Base-by-base conservation (phyloP, 2,113 vertebrate species). In the Ifrita kowaldi region DNA sequence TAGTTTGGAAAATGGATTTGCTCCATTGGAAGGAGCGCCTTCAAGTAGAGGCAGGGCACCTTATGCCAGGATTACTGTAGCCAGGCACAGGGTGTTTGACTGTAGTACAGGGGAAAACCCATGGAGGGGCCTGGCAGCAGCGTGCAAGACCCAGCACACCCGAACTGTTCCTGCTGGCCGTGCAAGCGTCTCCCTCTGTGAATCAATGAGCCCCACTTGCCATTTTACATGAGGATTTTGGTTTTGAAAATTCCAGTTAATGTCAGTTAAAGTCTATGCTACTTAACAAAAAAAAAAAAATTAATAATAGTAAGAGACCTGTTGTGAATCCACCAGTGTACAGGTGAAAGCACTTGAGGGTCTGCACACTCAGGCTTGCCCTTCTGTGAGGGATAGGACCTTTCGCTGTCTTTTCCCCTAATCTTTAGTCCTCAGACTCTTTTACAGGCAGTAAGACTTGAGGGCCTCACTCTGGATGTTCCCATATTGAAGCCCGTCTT, bases 391-490 rank as follows among this genome's bases (percentile, higher is more conserved):
- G 9, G 9, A 21, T n/a, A 28, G 62, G 21, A 65, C 46, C 35
- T 75, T 87, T 62, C 10, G 28, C 8, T 7, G 20, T 21, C 44
- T n/a, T 75, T 74, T 50, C 12, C 42, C 23, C 9, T 78, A n/a
- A 28, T 60, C 42, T 87, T 64, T 80, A 41, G 50, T 86, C 6
- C 15, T 75, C 35, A 62, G 50, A 9, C 28, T 80, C 28, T 64
- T 80, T 33, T 44, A 41, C 37, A 84, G 26, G 22, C 2, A 2
- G 16, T 19, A 74, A 11, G 69, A 80, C 19, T 24, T 2, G 1
- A 13, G 9, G 20, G 12, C 37, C 22, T 83, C 37, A 4, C 13
- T 21, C 15, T 0, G 0, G 8, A 1, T 14, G 3, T 50, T 68
- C 53, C 32, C 4, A 3, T 1, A 0, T 4, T 16, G 33, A 65